Evolutionary conservation across 2,888 invertebrate genomes (phyloP).

Genomic region (Entomobrya multifasciata): DNA sequence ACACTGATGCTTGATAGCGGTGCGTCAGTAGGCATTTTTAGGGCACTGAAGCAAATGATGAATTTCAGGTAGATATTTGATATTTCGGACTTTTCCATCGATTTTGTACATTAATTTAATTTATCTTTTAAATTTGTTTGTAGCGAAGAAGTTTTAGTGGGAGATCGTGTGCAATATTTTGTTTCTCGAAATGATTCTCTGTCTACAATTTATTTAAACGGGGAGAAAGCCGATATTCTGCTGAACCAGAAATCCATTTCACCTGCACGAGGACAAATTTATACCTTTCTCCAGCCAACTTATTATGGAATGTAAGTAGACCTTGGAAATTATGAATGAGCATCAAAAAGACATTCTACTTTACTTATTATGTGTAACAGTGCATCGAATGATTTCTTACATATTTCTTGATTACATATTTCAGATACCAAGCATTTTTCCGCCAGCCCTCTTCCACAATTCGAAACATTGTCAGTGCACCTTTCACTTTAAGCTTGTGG

Average conservation of each 20-base stretch:
- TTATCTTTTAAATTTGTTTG: background rate
- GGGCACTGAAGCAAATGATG: conserved; percentile 47
- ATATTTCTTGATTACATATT: background rate
- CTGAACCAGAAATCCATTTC: conserved; percentile 50
- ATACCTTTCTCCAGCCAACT: conserved; percentile 50
- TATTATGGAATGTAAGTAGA: conserved; percentile 53
- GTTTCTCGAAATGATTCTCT: background rate
- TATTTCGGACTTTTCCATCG: background rate
- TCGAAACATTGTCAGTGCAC: conserved; percentile 66
- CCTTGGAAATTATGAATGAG: background rate
- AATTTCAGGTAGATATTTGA: conserved; percentile 53
- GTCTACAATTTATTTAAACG: background rate
- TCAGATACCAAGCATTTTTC: conserved; percentile 62
- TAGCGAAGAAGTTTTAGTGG: background rate
- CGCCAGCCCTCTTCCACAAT: conserved; percentile 51
- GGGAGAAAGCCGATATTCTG: conserved; percentile 47
- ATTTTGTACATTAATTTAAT: too few species aligned
- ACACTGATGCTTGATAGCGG: conserved; percentile 8
- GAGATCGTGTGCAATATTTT: conserved; percentile 6
- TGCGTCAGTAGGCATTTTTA: conserved; percentile 24
- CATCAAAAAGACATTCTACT: too few species aligned
- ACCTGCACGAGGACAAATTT: background rate
- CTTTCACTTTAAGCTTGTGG: conserved; percentile 55
- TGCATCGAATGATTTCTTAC: too few species aligned
- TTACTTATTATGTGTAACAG: background rate